A percentile compares a stretch with the other conserved stretches of the same genome.
These are phyloP conservation scores for Ophioninae sp. DNA, from an alignment of 2,888 invertebrate species.

Conservation along the genomic window DNA sequence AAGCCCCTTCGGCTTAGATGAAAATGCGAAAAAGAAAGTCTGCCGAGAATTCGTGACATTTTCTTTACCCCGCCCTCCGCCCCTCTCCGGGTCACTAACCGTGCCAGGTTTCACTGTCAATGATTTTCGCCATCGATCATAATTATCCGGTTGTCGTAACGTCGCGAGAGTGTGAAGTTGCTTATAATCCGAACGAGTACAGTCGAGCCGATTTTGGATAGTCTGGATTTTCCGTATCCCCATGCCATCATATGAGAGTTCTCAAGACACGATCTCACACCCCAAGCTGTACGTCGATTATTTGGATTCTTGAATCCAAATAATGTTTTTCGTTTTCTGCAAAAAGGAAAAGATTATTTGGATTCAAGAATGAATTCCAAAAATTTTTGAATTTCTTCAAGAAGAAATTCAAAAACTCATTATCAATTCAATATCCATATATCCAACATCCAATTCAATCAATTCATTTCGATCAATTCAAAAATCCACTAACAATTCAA, in stretches of 20 bases:
- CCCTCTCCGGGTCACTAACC: slow-evolving; percentile 6
- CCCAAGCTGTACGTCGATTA: no score
- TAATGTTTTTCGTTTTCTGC: no score
- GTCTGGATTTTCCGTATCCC: neutral
- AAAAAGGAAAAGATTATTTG: no score
- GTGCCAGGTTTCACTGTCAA: neutral
- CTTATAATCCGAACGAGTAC: slow-evolving; percentile 5
- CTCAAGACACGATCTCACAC: neutral
- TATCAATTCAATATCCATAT: no score
- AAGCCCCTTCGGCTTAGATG: slow-evolving; percentile 67
- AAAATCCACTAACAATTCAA: no score
- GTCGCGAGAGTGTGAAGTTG: slow-evolving; percentile 62
- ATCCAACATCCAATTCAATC: no score
- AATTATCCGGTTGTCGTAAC: slow-evolving; percentile 73
- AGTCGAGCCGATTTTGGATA: neutral
- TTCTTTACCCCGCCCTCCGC: slow-evolving; percentile 5
- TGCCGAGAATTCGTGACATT: slow-evolving; percentile 40
- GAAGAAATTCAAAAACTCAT: no score
- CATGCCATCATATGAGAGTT: neutral
- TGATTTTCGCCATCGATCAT: slow-evolving; percentile 74
- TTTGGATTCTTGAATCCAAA: no score
- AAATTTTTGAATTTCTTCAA: no score
- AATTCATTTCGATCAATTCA: no score
- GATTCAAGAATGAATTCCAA: no score
- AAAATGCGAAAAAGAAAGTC: slow-evolving; percentile 65